A percentile compares a stretch with the other conserved stretches of the same genome.
Conservation (phyloP, 2,113 vertebrate genomes). For the Zingel zingel region DNA sequence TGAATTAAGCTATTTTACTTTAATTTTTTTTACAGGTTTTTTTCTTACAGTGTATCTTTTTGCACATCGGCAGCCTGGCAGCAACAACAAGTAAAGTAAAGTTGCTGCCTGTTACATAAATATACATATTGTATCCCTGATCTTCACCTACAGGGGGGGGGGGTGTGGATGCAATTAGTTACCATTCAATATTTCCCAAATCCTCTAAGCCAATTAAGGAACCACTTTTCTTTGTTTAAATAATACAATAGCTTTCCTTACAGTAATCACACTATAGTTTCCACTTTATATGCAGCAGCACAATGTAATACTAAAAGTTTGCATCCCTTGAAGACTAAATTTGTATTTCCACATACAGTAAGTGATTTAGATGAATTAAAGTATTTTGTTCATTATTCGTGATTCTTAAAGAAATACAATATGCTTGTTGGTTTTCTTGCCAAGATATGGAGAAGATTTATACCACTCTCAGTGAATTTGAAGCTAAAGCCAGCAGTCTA, state of each 20-base stretch:
- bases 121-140: neutral
- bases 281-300: neutral
- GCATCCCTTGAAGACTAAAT: neutral
- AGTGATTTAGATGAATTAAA: neutral
- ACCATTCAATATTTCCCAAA: neutral
- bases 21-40: no score
- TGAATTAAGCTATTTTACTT: no score
- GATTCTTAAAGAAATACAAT: neutral
- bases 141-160: neutral
- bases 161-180: neutral
- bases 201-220: neutral
- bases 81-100: conserved; percentile 29
- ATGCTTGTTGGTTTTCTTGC: neutral
- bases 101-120: conserved; percentile 13
- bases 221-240: neutral
- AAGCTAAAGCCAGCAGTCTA: neutral
- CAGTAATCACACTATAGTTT: neutral
- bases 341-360: neutral
- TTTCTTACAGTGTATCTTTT: no score
- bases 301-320: neutral
- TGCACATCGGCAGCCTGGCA: conserved; percentile 26
- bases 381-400: neutral
- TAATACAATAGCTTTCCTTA: neutral
- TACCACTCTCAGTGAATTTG: neutral
- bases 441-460: neutral